phyloP scores from a whole-genome alignment of 2,797 vertebrate genomes.

The Babyrousa celebensis region DNA sequence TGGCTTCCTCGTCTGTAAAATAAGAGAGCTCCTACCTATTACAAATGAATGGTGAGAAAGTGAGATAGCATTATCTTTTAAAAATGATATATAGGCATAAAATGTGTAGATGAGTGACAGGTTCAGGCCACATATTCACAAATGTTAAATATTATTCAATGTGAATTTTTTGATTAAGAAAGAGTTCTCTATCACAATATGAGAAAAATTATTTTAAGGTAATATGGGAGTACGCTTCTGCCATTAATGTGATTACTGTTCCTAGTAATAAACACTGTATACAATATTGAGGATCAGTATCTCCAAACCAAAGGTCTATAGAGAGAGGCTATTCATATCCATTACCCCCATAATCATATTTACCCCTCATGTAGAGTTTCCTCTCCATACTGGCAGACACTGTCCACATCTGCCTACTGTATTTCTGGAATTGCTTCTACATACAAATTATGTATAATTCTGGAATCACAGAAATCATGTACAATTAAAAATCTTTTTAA shows the following conservation, averaged over 20 bases:
- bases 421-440: slow-evolving; percentile 33
- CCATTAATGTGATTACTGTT: slow-evolving; percentile 15
- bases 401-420: not conserved
- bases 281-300: not conserved
- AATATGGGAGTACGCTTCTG: not conserved
- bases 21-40: not conserved
- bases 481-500: slow-evolving; percentile 18
- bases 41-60: not conserved
- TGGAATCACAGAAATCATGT: slow-evolving; percentile 38
- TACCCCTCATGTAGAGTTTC: not conserved
- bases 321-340: not conserved
- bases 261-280: slow-evolving; percentile 14
- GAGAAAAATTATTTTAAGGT: slow-evolving; percentile 57
- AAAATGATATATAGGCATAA: not conserved
- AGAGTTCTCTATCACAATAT: not conserved
- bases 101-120: not conserved
- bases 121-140: not conserved
- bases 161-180: not conserved
- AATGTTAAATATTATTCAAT: not conserved
- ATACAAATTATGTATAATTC: slow-evolving; percentile 46
- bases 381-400: not conserved
- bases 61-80: not conserved
- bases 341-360: not conserved
- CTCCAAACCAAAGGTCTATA: not conserved
- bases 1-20: slow-evolving; percentile 2